Evolutionary conservation across 92 coral and sea anemone species (phyloP).

Genomic region (Palythoa grandis): DNA sequence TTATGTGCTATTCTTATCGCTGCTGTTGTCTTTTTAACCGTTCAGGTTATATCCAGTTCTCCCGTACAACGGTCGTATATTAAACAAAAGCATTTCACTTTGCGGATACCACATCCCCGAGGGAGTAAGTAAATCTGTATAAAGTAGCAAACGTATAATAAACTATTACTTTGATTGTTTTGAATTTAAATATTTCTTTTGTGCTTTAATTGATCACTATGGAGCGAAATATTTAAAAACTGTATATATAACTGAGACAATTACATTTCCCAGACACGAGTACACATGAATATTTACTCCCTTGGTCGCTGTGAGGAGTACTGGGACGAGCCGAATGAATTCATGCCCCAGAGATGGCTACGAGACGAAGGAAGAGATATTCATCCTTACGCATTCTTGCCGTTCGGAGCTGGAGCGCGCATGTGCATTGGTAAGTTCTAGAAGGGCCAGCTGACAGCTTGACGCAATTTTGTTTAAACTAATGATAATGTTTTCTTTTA

Average conservation of each 20-base stretch:
- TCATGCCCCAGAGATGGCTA: constrained; percentile 53
- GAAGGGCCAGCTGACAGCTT: neutral
- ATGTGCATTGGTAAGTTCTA: constrained; percentile 55
- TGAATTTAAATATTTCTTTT: neutral
- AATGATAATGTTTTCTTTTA: neutral
- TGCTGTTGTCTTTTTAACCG: neutral
- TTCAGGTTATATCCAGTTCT: constrained; percentile 27
- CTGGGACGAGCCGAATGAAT: constrained; percentile 52
- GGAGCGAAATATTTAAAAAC: neutral
- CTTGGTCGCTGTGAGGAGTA: constrained; percentile 37
- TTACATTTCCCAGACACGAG: neutral
- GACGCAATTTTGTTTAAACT: neutral
- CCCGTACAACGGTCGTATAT: constrained; percentile 22
- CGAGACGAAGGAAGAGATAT: constrained; percentile 18
- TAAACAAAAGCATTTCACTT: constrained; percentile 4
- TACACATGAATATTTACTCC: constrained; percentile 35
- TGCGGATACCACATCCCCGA: constrained; percentile 33
- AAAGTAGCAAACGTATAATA: too few relatives aligned
- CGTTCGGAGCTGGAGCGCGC: constrained; percentile 65
- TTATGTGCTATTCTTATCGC: neutral
- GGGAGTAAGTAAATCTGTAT: constrained; percentile 3
- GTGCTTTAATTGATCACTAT: too few relatives aligned
- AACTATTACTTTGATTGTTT: neutral
- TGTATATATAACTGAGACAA: neutral
- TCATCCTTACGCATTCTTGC: constrained; percentile 48